Percentiles rank a stretch among this genome's conserved stretches.
Evolutionary conservation across 2,113 vertebrate species (phyloP).

Genomic region (Ophiodon elongatus): DNA sequence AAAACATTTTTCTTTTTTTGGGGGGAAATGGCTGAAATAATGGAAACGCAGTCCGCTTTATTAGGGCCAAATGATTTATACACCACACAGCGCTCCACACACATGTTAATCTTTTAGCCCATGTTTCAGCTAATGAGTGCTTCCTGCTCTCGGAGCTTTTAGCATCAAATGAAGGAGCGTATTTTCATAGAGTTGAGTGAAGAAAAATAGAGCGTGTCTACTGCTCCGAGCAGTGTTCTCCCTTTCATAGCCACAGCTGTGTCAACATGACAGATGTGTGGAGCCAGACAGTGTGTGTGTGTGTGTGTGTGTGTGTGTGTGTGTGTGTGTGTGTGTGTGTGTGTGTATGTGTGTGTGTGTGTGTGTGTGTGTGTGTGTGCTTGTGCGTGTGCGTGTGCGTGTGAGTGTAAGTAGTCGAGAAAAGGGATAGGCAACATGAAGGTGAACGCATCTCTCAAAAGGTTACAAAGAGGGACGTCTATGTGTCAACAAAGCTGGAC

Average conservation of each 20-base stretch:
- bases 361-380: constrained; percentile 10
- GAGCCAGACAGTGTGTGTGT: constrained; percentile 56
- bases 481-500: constrained; percentile 28
- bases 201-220: constrained; percentile 80
- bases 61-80: constrained; percentile 72
- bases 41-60: constrained; percentile 53
- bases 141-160: constrained; percentile 73
- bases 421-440: constrained; percentile 47
- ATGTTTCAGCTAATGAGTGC: constrained; percentile 72
- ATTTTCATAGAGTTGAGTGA: constrained; percentile 77
- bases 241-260: constrained; percentile 85
- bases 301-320: constrained; percentile 7
- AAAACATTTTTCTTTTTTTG: constrained; percentile 15
- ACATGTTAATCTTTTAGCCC: constrained; percentile 75
- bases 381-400: neutral
- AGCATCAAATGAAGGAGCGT: constrained; percentile 77
- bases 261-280: constrained; percentile 84
- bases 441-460: constrained; percentile 51
- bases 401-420: neutral
- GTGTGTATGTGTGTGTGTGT: constrained; percentile 27
- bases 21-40: constrained; percentile 46
- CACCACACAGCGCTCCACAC: constrained; percentile 48
- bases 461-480: constrained; percentile 36
- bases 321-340: constrained; percentile 26
- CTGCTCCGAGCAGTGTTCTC: constrained; percentile 77